These are phyloP conservation scores for Brevipalpus yothersi DNA, from an alignment of 1,140 invertebrate genomes.

Conservation along the genomic window DNA sequence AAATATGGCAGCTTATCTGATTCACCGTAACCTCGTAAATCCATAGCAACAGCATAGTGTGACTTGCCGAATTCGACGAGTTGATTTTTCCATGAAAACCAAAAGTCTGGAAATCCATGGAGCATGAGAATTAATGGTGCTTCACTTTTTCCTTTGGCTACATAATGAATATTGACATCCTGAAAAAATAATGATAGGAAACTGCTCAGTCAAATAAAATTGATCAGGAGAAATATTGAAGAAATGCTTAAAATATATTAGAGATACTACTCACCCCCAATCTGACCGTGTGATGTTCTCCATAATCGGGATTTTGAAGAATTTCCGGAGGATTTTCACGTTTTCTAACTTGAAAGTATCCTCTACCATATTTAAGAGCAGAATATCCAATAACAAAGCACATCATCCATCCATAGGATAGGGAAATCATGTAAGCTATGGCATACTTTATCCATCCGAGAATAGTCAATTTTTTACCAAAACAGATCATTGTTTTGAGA, in stretches of 20 bases:
- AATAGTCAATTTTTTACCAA: no score
- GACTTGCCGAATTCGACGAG: slow-evolving; percentile 19
- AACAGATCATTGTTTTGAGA: no score
- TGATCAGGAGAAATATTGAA: neutral
- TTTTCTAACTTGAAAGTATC: neutral
- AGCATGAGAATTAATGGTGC: slow-evolving; percentile 22
- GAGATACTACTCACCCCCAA: neutral
- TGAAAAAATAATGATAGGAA: neutral
- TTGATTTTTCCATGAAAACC: slow-evolving; percentile 25
- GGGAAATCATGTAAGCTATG: neutral
- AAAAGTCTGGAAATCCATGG: slow-evolving; percentile 27
- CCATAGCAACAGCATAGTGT: slow-evolving; percentile 33
- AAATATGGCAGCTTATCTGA: slow-evolving; percentile 45
- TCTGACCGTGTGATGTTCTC: neutral
- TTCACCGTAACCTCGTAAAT: slow-evolving; percentile 53
- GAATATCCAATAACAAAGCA: neutral
- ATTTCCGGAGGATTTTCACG: neutral
- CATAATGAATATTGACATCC: slow-evolving; percentile 18
- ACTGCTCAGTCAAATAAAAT: neutral
- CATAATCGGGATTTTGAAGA: neutral
- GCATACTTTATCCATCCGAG: no score
- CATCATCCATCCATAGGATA: neutral
- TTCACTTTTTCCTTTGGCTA: slow-evolving; percentile 17
- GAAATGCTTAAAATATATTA: neutral
- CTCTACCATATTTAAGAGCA: neutral